Percentiles rank a stretch among this genome's conserved stretches.
Conservation (phyloP, 2,113 vertebrate species). For the Dolichallabes microphthalmus region DNA sequence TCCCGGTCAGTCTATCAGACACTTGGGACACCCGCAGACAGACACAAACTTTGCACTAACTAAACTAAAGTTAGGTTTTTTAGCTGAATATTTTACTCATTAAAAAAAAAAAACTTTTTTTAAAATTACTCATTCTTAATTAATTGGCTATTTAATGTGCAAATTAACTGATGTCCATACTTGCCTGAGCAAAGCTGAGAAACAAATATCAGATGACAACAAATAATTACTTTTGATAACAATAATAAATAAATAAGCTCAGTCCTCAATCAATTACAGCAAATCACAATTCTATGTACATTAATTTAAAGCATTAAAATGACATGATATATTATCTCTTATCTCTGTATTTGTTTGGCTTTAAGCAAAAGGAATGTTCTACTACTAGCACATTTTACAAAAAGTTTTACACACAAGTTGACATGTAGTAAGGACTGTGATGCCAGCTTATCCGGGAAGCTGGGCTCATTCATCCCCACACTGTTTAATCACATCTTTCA, state of each 20-base stretch:
- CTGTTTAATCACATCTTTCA: neutral
- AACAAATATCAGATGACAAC: neutral
- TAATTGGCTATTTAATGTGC: neutral
- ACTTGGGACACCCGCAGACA: slow-evolving; percentile 7
- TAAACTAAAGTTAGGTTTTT: neutral
- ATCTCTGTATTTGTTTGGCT: neutral
- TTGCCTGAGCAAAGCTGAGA: neutral
- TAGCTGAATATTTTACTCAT: neutral
- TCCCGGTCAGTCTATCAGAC: neutral
- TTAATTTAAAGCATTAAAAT: neutral
- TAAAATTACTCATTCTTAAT: neutral
- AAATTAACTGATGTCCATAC: neutral
- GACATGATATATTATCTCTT: neutral
- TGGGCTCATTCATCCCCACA: neutral
- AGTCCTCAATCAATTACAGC: neutral
- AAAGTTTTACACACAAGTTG: neutral
- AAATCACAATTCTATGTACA: neutral
- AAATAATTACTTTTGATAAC: neutral
- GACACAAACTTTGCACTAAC: neutral
- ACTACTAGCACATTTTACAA: neutral
- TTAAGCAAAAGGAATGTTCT: neutral
- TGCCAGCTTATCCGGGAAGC: neutral
- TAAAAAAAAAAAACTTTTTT: neutral
- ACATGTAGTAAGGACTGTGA: neutral
- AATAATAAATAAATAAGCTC: neutral